Base-by-base conservation (phyloP, 2,888 invertebrate genomes). In the Erebia aethiops region DNA sequence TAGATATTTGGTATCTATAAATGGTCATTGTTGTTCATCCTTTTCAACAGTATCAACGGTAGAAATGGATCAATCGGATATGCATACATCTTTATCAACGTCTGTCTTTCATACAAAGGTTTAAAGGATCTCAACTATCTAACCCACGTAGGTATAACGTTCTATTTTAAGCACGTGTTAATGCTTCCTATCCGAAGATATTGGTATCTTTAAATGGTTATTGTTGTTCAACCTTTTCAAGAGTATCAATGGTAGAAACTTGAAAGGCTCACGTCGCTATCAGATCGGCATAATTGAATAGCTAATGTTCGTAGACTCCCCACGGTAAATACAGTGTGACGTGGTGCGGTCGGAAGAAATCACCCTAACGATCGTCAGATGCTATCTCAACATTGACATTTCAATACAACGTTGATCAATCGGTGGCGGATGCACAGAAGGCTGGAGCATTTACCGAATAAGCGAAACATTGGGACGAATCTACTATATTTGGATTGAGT, bases 241-340 rank as follows among this genome's bases (percentile, higher is more conserved):
- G 75, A 79, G 80, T 80, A 80, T 83, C 83, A 85, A 84, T 85
- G 81, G 84, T 82, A 81, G 81, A 80, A 84, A 81, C 83, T 82
- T 82, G 81, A 83, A 85, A 83, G 83, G 80, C 79, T 80, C 70
- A 80, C 80, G 65, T 73, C 75, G 79, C 81, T 85, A 92, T 91
- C 92, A 83, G 92, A 90, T 91, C 80, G 80, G 90, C 87, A 91
- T 91, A 91, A 88, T 89, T 92, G 91, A 91, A 91, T 92, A 87
- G 84, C 84, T 89, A 87, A 91, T 90, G 86, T 82, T 81, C 77
- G 76, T 75, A 77, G 78, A 76, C 80, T 86, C 81, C 80, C 80
- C 82, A 80, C 82, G 81, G 54, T 83, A 81, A 69, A 81, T 81
- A 80, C 62, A 49, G 43, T 78, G 80, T 80, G 79, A 79, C 80